phyloP scores from a whole-genome alignment of 2,888 invertebrate species.

The Rhorus exstirpatorius region DNA sequence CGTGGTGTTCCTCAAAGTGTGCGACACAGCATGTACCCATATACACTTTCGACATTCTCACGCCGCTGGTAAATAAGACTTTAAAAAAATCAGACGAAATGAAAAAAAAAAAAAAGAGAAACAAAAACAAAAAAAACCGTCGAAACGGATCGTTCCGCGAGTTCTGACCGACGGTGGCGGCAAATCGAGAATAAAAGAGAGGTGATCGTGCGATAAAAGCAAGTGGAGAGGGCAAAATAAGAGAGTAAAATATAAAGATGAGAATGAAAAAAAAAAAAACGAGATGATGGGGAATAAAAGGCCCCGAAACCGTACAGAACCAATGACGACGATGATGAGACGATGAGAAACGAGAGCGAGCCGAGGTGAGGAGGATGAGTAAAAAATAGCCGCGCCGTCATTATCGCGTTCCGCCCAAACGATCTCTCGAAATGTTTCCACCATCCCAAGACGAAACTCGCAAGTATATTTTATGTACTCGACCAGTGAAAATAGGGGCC shows the following conservation, averaged over 20 bases:
- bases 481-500: constrained; percentile 29
- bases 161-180: constrained; percentile 59
- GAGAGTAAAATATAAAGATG: constrained; percentile 18
- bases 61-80: constrained; percentile 42
- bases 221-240: constrained; percentile 40
- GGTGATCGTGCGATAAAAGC: constrained; percentile 48
- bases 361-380: constrained; percentile 3
- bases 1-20: neutral
- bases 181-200: constrained; percentile 56
- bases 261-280: constrained; percentile 32
- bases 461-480: constrained; percentile 25
- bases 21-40: neutral
- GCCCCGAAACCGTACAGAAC: constrained; percentile 46
- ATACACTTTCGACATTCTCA: constrained; percentile 48
- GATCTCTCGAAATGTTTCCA: constrained; percentile 66
- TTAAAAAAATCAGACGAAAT: constrained; percentile 23
- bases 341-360: constrained; percentile 58
- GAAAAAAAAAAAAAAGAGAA: constrained; percentile 1
- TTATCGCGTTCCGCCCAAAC: constrained; percentile 73
- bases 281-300: constrained; percentile 24
- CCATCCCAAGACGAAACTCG: constrained; percentile 24
- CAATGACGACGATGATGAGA: constrained; percentile 33
- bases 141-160: constrained; percentile 54
- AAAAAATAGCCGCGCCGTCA: constrained; percentile 64
- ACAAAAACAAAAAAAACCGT: constrained; percentile 27